These are phyloP conservation scores for Sinopyrophorus schimmeli DNA, from an alignment of 2,888 invertebrate genomes.

Conservation along the genomic window DNA sequence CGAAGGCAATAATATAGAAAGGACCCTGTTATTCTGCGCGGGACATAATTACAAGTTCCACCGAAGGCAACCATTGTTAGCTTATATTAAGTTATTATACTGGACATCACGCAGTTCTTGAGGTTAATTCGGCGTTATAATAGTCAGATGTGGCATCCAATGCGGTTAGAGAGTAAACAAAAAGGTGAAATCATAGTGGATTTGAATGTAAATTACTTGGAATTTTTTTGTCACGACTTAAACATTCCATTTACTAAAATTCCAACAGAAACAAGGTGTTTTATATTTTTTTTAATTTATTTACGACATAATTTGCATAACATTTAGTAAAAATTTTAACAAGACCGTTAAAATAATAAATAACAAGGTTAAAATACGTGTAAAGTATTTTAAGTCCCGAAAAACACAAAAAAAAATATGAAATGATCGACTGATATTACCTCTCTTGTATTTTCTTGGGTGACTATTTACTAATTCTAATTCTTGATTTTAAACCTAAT, in stretches of 20 bases:
- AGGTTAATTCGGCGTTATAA: constrained; percentile 23
- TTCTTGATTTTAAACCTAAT: constrained; percentile 16
- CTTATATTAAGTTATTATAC: constrained; percentile 36
- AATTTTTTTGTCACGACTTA: constrained; percentile 3
- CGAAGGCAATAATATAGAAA: constrained; percentile 6
- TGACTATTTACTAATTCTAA: constrained; percentile 17
- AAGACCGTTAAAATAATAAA: too few species aligned
- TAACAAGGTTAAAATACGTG: too few species aligned
- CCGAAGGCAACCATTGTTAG: constrained; percentile 20
- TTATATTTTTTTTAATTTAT: too few species aligned
- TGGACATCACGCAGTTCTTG: constrained; percentile 32
- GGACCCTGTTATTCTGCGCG: constrained; percentile 15
- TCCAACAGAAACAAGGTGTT: too few species aligned
- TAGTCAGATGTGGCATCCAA: constrained; percentile 13
- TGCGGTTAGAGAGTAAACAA: constrained; percentile 19
- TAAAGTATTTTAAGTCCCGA: too few species aligned
- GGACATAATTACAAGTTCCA: constrained; percentile 26
- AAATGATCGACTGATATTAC: constrained; percentile 8
- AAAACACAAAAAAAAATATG: too few species aligned
- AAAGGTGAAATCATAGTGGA: constrained; percentile 21
- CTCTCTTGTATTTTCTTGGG: constrained; percentile 19
- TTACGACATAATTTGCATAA: too few species aligned
- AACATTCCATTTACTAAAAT: constrained; percentile 2
- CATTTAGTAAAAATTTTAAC: too few species aligned
- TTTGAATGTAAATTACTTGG: constrained; percentile 15